Percentiles rank a stretch among this genome's conserved stretches.
Evolutionary conservation across 2,113 vertebrate species (phyloP).

Genomic region (Penelope pileata): DNA sequence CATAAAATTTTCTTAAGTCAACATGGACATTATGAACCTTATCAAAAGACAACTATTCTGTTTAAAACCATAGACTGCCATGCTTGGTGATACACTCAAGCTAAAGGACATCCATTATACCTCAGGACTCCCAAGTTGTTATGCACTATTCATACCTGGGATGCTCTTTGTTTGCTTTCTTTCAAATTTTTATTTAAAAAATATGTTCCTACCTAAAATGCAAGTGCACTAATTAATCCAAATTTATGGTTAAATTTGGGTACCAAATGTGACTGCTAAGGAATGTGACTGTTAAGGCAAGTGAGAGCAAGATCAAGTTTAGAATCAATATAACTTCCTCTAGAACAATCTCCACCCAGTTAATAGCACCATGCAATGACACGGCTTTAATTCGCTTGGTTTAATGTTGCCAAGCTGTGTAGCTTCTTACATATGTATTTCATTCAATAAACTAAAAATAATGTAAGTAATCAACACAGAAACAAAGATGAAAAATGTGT

Average conservation of each 20-base stretch:
- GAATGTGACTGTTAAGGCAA: not conserved
- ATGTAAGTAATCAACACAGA: not conserved
- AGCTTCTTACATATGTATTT: not conserved
- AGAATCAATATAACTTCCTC: not conserved
- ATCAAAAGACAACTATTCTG: not conserved
- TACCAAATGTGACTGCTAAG: not conserved
- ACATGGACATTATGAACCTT: not conserved
- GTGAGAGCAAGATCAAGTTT: not conserved
- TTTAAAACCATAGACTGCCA: not conserved
- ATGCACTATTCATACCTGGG: not conserved
- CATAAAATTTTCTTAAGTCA: not conserved
- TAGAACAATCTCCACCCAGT: not conserved
- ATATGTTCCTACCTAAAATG: not conserved
- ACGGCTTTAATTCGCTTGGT: not conserved
- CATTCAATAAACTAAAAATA: conserved; percentile 2
- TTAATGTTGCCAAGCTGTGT: not conserved
- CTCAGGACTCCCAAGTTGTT: not conserved
- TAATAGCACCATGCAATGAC: not conserved
- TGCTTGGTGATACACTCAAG: not conserved
- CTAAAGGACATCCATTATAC: not conserved
- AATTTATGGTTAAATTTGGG: not conserved
- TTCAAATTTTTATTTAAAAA: not conserved
- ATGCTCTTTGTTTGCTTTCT: not conserved
- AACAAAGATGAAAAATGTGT: not conserved
- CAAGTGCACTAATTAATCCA: not conserved